Evolutionary conservation across 2,797 vertebrate genomes (phyloP).

Genomic region (Antrozous pallidus): DNA sequence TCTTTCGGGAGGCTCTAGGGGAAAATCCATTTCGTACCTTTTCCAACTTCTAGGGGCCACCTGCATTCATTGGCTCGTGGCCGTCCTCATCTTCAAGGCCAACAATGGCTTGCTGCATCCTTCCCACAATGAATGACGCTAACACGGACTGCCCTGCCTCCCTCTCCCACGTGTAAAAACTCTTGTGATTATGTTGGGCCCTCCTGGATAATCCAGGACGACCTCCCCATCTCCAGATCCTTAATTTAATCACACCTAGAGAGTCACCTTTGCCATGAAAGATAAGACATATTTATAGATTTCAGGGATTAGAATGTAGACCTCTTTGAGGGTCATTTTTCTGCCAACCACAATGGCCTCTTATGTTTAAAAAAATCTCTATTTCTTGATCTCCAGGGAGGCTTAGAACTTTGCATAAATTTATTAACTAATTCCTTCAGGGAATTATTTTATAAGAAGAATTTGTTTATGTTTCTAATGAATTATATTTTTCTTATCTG

Average conservation of each 20-base stretch:
- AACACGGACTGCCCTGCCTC: neutral
- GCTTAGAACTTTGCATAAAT: neutral
- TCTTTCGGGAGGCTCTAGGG: neutral
- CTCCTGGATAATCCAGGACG: neutral
- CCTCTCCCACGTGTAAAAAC: neutral
- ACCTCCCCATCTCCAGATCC: neutral
- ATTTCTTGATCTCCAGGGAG: constrained; percentile 17
- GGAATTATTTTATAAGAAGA: neutral
- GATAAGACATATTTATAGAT: neutral
- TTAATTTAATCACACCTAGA: neutral
- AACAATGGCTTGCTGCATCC: neutral
- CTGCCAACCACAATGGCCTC: neutral
- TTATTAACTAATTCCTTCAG: neutral
- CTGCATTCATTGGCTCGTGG: neutral
- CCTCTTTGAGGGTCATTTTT: neutral
- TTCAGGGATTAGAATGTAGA: neutral
- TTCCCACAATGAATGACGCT: neutral
- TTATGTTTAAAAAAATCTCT: neutral
- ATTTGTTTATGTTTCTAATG: neutral
- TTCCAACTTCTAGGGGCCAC: neutral
- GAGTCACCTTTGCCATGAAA: neutral
- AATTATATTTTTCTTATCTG: neutral
- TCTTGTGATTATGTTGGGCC: neutral
- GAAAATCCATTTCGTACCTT: neutral
- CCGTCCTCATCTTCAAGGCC: neutral